Conservation (phyloP, 2,888 invertebrate species). For the Ophion ellenae region DNA sequence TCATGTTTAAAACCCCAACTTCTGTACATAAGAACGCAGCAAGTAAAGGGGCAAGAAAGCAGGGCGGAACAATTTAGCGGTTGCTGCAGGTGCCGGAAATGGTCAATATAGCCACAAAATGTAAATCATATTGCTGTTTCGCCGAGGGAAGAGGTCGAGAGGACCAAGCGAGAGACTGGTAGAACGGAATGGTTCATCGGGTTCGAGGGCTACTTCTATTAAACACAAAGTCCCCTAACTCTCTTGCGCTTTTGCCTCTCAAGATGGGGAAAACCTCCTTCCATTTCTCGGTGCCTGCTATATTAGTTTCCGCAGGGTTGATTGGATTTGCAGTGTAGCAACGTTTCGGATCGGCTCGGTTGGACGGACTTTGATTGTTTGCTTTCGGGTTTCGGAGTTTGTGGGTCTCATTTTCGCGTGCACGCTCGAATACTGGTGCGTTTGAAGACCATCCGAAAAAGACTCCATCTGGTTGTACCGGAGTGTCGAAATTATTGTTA, state of each 20-base stretch:
- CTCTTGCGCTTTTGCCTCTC: constrained; percentile 48
- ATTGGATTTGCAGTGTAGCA: constrained; percentile 69
- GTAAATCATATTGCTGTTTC: constrained; percentile 83
- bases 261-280: constrained; percentile 50
- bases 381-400: constrained; percentile 41
- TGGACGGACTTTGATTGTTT: constrained; percentile 71
- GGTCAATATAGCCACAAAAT: constrained; percentile 83
- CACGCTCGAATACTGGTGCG: constrained; percentile 21
- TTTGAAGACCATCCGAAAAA: constrained; percentile 5
- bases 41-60: constrained; percentile 50
- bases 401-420: constrained; percentile 37
- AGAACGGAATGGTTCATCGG: constrained; percentile 53
- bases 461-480: background rate
- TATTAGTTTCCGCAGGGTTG: constrained; percentile 73
- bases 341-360: constrained; percentile 50
- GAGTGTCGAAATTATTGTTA: constrained; percentile 3
- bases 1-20: constrained; percentile 36
- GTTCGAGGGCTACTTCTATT: constrained; percentile 59
- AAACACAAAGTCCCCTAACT: constrained; percentile 56
- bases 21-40: constrained; percentile 24
- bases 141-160: constrained; percentile 44
- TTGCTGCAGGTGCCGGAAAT: constrained; percentile 83
- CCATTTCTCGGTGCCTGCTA: constrained; percentile 61
- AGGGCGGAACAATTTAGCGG: constrained; percentile 70
- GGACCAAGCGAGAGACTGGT: constrained; percentile 34